Evolutionary conservation across 2,797 vertebrate species (phyloP).

Genomic region (Heterohyrax brucei): DNA sequence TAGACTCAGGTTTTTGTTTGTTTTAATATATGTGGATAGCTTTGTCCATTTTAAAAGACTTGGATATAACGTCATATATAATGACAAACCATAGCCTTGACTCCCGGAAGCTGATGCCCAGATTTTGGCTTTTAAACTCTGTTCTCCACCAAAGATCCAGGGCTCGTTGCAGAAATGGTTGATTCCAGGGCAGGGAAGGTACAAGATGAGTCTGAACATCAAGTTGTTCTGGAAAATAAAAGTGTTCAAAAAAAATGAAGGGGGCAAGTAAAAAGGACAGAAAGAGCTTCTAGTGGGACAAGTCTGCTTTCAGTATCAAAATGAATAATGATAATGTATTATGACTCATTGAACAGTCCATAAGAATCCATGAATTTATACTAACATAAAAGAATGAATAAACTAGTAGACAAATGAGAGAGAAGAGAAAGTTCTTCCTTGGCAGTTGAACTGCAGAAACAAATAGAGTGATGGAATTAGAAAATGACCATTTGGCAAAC

Average conservation of each 20-base stretch:
- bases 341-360: background rate
- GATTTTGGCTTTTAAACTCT: background rate
- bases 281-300: background rate
- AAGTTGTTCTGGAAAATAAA: conserved; percentile 18
- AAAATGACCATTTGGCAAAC: conserved; percentile 35
- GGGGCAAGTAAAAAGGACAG: background rate
- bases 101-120: background rate
- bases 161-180: background rate
- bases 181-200: background rate
- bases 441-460: background rate
- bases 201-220: background rate
- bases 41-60: background rate
- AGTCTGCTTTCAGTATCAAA: conserved; percentile 10
- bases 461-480: background rate
- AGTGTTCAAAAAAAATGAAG: background rate
- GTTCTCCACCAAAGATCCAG: background rate
- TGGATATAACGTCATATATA: conserved; percentile 36
- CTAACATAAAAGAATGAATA: conserved; percentile 12
- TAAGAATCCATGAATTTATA: background rate
- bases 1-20: background rate
- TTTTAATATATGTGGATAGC: background rate
- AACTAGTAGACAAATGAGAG: background rate
- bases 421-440: background rate
- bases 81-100: background rate
- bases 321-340: conserved; percentile 15